phyloP scores from a whole-genome alignment of 2,888 invertebrate genomes.

The Agonum fuliginosum region DNA sequence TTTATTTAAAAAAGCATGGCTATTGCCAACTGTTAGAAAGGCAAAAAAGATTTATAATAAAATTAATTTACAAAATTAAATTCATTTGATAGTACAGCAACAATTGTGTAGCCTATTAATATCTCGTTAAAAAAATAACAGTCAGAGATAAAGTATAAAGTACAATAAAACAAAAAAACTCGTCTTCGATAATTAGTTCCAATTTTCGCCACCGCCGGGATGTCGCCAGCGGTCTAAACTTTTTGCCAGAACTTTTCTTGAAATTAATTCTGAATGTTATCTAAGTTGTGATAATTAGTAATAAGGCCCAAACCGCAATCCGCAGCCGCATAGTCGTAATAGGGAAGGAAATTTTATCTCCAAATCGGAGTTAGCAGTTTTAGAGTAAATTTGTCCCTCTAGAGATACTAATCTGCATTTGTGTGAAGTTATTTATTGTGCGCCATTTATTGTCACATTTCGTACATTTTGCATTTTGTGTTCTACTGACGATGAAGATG shows the following conservation, averaged over 20 bases:
- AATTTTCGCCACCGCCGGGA: background rate
- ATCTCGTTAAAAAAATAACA: too few relatives aligned
- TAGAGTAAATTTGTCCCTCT: slow-evolving; percentile 9
- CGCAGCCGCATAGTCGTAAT: background rate
- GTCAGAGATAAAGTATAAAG: too few relatives aligned
- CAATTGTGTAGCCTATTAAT: too few relatives aligned
- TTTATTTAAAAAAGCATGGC: too few relatives aligned
- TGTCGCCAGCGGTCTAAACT: background rate
- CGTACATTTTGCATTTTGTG: background rate
- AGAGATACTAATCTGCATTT: slow-evolving; percentile 18
- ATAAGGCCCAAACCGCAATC: background rate
- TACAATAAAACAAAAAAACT: too few relatives aligned
- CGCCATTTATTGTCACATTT: slow-evolving; percentile 14
- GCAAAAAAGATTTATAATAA: too few relatives aligned
- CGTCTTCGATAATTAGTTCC: slow-evolving; percentile 12
- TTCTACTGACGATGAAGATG: background rate
- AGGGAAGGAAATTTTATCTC: background rate
- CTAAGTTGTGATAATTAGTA: slow-evolving; percentile 34
- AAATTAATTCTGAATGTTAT: slow-evolving; percentile 30
- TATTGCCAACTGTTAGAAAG: too few relatives aligned
- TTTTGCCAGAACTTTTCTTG: slow-evolving; percentile 2
- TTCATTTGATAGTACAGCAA: too few relatives aligned
- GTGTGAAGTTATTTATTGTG: background rate
- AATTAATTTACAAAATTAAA: too few relatives aligned
- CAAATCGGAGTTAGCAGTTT: slow-evolving; percentile 8